A percentile compares a stretch with the other conserved stretches of the same genome.
These are phyloP conservation scores for Cecidostiba fungosa DNA, from an alignment of 2,888 invertebrate genomes.

Conservation along the genomic window DNA sequence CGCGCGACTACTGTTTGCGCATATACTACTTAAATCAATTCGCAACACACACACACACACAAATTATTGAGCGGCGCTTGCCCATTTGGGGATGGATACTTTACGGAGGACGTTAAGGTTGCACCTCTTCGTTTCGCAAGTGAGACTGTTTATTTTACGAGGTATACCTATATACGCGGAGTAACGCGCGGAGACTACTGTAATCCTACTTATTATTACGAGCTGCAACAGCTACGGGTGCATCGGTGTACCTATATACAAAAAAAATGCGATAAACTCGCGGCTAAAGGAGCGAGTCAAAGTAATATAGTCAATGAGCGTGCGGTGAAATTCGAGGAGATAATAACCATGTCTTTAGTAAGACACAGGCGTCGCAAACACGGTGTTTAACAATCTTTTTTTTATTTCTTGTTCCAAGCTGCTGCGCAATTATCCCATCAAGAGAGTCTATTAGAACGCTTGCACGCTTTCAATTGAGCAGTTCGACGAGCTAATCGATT, in stretches of 20 bases:
- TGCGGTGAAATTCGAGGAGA: neutral
- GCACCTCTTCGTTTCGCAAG: slow-evolving; percentile 9
- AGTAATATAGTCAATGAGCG: neutral
- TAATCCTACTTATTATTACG: neutral
- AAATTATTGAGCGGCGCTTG: neutral
- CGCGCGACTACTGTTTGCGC: neutral
- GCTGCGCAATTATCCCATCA: slow-evolving; percentile 3
- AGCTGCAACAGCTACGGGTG: neutral
- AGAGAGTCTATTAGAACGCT: neutral
- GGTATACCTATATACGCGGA: too few relatives aligned
- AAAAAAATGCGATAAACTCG: slow-evolving; percentile 13
- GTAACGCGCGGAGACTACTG: neutral
- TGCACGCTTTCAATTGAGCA: slow-evolving; percentile 9
- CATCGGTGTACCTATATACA: neutral
- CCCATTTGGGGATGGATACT: neutral
- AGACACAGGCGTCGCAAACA: neutral
- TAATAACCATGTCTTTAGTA: neutral
- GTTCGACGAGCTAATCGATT: slow-evolving; percentile 2
- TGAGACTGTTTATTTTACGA: slow-evolving; percentile 14
- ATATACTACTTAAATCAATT: slow-evolving; percentile 3
- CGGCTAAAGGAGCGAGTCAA: neutral
- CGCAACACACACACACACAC: neutral
- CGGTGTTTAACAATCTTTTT: neutral
- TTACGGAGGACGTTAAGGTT: neutral
- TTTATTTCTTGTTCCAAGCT: neutral